Percentiles rank a stretch among this genome's conserved stretches.
These are phyloP conservation scores for Macrostomum lignano DNA, from an alignment of 1,140 invertebrate genomes.

Conservation along the genomic window DNA sequence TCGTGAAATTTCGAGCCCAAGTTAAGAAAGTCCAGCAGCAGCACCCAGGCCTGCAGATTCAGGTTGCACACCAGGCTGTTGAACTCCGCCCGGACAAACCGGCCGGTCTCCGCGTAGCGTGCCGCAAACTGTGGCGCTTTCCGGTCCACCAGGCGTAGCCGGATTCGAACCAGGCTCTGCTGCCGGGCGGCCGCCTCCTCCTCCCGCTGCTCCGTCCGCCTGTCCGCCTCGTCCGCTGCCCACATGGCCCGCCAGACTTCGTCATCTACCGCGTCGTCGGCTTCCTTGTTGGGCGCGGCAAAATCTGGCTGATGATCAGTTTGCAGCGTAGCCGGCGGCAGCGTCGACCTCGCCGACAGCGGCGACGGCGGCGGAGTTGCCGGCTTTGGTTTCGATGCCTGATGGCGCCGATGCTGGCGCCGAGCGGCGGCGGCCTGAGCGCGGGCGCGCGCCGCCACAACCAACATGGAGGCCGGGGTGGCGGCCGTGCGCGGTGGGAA, in stretches of 20 bases:
- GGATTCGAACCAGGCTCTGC: conserved; percentile 33
- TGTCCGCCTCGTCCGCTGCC: conserved; percentile 30
- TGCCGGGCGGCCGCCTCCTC: conserved; percentile 8
- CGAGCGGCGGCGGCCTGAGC: conserved; percentile 10
- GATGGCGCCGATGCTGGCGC: conserved; percentile 8
- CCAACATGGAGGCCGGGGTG: no score
- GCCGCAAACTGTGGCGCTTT: conserved; percentile 32
- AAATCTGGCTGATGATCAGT: conserved; percentile 4
- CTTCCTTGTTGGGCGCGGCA: background rate
- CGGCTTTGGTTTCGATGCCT: no score
- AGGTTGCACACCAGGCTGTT: conserved; percentile 61
- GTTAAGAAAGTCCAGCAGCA: conserved; percentile 59
- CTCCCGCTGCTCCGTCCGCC: conserved; percentile 11
- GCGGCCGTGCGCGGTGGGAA: no score
- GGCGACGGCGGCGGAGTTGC: conserved; percentile 17
- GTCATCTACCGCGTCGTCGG: conserved; percentile 2
- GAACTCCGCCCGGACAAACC: conserved; percentile 46
- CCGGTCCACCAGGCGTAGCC: conserved; percentile 33
- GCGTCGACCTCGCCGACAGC: background rate
- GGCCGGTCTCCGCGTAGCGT: conserved; percentile 32
- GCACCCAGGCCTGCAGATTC: conserved; percentile 66
- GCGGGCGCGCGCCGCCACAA: no score
- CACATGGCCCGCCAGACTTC: conserved; percentile 6
- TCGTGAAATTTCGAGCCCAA: conserved; percentile 19
- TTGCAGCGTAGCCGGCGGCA: background rate